Percentiles rank a stretch among this genome's conserved stretches.
These are phyloP conservation scores for Zaprionus ghesquierei DNA, from an alignment of 1,140 invertebrate genomes.

Conservation along the genomic window DNA sequence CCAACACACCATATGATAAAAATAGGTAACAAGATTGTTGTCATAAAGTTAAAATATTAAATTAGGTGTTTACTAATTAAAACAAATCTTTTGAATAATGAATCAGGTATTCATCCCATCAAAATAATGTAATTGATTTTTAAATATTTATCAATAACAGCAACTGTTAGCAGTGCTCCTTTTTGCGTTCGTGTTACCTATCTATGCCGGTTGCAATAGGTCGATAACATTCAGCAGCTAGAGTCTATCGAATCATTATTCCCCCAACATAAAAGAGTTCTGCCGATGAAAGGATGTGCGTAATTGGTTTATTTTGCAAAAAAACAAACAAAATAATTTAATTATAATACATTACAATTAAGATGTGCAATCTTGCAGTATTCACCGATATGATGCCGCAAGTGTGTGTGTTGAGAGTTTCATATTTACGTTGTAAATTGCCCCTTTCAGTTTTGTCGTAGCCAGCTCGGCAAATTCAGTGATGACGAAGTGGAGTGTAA, in stretches of 20 bases:
- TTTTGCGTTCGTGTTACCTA: not conserved
- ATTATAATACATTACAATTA: not conserved
- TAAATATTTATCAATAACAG: not conserved
- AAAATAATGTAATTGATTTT: not conserved
- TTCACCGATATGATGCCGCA: not conserved
- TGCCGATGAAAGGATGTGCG: constrained; percentile 36
- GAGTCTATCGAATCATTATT: not conserved
- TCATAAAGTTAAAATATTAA: no score
- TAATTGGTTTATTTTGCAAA: constrained; percentile 4
- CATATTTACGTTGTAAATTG: constrained; percentile 6
- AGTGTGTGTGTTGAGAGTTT: not conserved
- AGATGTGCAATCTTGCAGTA: not conserved
- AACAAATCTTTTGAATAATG: no score
- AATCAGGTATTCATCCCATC: no score
- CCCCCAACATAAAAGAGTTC: constrained; percentile 30
- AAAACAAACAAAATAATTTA: not conserved
- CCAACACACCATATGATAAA: not conserved
- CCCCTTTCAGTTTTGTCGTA: constrained; percentile 40
- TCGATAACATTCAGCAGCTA: not conserved
- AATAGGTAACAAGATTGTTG: not conserved
- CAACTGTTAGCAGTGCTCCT: not conserved
- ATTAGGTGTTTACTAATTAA: no score
- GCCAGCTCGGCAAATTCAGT: constrained; percentile 51
- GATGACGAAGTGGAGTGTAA: constrained; percentile 33
- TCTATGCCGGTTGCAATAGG: not conserved